Evolutionary conservation across 2,797 vertebrate genomes (phyloP).

Genomic region (Limnodromus scolopaceus): DNA sequence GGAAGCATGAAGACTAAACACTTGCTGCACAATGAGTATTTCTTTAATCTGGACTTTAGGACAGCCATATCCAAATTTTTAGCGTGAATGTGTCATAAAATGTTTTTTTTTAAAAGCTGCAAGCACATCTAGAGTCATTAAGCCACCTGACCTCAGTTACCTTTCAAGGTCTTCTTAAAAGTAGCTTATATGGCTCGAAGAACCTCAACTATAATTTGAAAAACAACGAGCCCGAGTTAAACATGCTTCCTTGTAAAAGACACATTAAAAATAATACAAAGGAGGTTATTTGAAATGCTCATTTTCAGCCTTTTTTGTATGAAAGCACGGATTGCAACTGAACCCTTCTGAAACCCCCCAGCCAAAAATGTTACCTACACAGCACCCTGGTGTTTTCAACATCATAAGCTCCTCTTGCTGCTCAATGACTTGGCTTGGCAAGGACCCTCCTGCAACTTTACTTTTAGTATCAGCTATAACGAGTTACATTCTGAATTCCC

Average conservation of each 20-base stretch:
- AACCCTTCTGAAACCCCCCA: accelerated
- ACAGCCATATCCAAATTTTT: neutral
- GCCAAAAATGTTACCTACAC: neutral
- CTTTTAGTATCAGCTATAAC: neutral
- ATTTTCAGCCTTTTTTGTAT: neutral
- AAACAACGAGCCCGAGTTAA: neutral
- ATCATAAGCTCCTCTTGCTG: neutral
- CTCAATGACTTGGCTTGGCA: neutral
- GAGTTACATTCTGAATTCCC: neutral
- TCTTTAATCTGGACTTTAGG: neutral
- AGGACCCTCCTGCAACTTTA: neutral
- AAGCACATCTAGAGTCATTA: accelerated
- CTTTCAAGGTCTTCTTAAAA: neutral
- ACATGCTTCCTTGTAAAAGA: neutral
- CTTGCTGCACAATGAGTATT: neutral
- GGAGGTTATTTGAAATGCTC: neutral
- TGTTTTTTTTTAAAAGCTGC: neutral
- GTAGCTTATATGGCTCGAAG: neutral
- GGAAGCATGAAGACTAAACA: neutral
- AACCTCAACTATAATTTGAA: neutral
- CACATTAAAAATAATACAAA: neutral
- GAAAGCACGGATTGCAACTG: neutral
- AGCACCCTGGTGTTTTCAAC: neutral
- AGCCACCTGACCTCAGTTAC: neutral
- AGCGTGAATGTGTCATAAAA: neutral